Percentiles rank a stretch among this genome's conserved stretches.
Conservation (phyloP, 2,888 invertebrate species). For the Amphipyra tragopoginis region DNA sequence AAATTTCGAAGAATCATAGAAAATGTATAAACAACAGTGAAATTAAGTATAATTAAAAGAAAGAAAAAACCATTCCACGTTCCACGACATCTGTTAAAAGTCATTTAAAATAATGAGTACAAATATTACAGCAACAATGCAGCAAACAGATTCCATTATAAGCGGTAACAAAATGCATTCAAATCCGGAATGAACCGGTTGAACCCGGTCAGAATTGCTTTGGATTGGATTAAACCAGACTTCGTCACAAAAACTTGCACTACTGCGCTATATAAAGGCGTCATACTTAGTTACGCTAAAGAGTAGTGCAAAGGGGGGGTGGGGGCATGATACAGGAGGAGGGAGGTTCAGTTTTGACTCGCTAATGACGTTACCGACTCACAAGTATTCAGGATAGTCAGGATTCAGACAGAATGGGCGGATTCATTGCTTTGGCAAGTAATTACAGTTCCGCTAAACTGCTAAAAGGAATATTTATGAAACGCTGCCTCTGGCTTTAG, state of each 20-base stretch:
- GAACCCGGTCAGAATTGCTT: conserved; percentile 44
- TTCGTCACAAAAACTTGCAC: conserved; percentile 49
- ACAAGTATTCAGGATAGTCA: conserved; percentile 42
- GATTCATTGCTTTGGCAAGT: conserved; percentile 45
- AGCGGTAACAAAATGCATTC: conserved; percentile 47
- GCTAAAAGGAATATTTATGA: conserved; percentile 39
- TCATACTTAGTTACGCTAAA: conserved; percentile 32
- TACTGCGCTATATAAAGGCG: conserved; percentile 15
- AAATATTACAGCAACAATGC: conserved; percentile 45
- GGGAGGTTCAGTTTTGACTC: conserved; percentile 41
- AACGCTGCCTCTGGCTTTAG: conserved; percentile 23
- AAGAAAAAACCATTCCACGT: conserved; percentile 20
- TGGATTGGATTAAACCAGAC: conserved; percentile 46
- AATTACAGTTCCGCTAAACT: conserved; percentile 49
- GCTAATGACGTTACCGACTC: conserved; percentile 58
- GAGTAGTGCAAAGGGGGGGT: conserved; percentile 17
- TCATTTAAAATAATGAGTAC: conserved; percentile 51
- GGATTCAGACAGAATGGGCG: conserved; percentile 40
- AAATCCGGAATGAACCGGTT: conserved; percentile 42
- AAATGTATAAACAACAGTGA: conserved; percentile 35
- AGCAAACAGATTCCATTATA: conserved; percentile 41
- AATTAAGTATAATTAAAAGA: conserved; percentile 29
- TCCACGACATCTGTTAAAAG: conserved; percentile 34
- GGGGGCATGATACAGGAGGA: neutral
- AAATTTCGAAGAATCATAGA: conserved; percentile 28